Base-by-base conservation (phyloP, 2,888 invertebrate species). In the Orthonevra nobilis region DNA sequence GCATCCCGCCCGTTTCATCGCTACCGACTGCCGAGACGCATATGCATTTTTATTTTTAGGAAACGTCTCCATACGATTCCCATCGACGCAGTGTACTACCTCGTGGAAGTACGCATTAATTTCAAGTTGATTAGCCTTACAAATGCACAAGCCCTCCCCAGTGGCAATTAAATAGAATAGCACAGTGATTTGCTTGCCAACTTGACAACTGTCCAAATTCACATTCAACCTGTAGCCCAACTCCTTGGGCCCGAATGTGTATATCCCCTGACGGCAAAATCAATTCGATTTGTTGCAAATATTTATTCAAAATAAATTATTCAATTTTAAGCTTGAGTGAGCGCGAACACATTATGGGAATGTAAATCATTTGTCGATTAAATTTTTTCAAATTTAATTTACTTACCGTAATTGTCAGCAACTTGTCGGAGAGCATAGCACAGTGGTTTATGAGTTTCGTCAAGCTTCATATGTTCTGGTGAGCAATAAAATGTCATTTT, bases 401-500 rank as follows among this genome's bases (percentile, higher is more conserved):
- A 83, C 84, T 84, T 82, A 91, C 92, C 91, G 89, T 90, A 90
- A 36, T 90, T 87, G 82, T 90, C 90, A 34, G 90, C 90, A 46
- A 92, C 89, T 34, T 92, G 91, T 26, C 90, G 90, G 15, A 94
- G 87, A 20, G 91, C 91, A 36, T 90, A 90, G 83, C 94, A 94
- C 1, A 94, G 84, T 0, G 90, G 90, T 56, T 90, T 90, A 84
- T 94, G 94, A 32, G 89, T 82, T 87, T 90, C 90, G 83, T 93
- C 92, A 30, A 91, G 89, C 48, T 90, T 90, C 84, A 91, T 91
- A 83, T 94, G 94, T 9, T 90, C 90, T 10, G 86, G 84, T 7
- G 90, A 90, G 84, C 94, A 94, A 83, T 94, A 94, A 61, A 91
- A 91, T 9, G 92, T 87, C 88, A 94, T 89, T 68, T 90, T 90